These are phyloP conservation scores for Ploceus nigricollis DNA, from an alignment of 2,113 vertebrate species.

Conservation along the genomic window DNA sequence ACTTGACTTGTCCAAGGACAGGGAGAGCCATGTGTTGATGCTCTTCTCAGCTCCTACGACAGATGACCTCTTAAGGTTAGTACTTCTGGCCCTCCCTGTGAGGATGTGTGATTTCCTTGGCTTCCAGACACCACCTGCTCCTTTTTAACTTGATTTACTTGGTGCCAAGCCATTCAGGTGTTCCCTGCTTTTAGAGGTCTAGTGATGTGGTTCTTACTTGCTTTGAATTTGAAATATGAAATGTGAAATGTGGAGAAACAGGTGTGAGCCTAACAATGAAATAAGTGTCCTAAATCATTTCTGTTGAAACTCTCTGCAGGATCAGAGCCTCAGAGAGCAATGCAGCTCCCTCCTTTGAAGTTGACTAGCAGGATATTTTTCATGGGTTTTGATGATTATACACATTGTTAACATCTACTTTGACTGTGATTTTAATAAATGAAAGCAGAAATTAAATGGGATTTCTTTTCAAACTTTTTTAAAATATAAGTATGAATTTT, in stretches of 20 bases:
- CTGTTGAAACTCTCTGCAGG: background rate
- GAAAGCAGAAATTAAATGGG: background rate
- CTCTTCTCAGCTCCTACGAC: background rate
- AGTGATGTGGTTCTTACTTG: background rate
- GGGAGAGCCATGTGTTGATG: fast-evolving
- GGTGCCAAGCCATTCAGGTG: background rate
- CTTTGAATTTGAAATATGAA: background rate
- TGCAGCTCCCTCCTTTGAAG: background rate
- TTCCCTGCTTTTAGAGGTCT: background rate
- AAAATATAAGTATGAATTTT: background rate
- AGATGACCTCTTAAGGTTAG: background rate
- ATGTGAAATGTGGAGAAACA: background rate
- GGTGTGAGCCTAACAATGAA: background rate
- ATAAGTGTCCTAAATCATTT: background rate
- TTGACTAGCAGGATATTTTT: background rate
- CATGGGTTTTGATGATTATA: background rate
- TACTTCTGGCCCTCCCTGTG: background rate
- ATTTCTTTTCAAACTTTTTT: background rate
- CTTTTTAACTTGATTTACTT: background rate
- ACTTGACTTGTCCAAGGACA: background rate
- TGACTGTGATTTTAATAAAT: background rate
- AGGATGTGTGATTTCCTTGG: background rate
- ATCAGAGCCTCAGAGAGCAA: background rate
- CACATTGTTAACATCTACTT: background rate
- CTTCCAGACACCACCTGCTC: background rate